Evolutionary conservation across 2,888 invertebrate species (phyloP).

Genomic region (Cheilosia urbana): DNA sequence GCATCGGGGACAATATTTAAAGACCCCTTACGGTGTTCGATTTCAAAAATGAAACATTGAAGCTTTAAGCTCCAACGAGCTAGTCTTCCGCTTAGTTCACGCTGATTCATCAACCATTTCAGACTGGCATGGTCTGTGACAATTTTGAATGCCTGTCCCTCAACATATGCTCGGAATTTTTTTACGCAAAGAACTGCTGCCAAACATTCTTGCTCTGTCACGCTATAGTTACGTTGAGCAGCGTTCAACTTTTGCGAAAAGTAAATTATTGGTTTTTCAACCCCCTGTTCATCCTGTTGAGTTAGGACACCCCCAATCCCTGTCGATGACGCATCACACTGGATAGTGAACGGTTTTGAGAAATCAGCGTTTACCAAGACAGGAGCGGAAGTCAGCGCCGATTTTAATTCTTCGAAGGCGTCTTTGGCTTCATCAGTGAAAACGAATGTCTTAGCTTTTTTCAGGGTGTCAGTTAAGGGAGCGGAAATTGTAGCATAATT

Average conservation of each 20-base stretch:
- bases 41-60: neutral
- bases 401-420: neutral
- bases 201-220: no score
- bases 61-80: neutral
- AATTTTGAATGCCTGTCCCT: no score
- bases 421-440: neutral
- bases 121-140: neutral
- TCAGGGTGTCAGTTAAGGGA: neutral
- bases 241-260: constrained; percentile 27
- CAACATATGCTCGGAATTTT: no score
- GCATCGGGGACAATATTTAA: neutral
- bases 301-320: constrained; percentile 3
- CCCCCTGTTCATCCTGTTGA: neutral
- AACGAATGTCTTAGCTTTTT: neutral
- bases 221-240: constrained; percentile 24
- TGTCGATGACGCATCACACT: constrained; percentile 14
- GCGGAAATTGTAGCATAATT: neutral
- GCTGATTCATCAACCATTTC: constrained; percentile 8
- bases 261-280: constrained; percentile 7
- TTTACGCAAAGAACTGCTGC: no score
- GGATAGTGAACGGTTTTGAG: neutral
- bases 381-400: neutral
- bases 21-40: neutral
- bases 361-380: constrained; percentile 21
- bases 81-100: neutral